These are phyloP conservation scores for Leptothorax acervorum DNA, from an alignment of 2,888 invertebrate species.

Conservation along the genomic window DNA sequence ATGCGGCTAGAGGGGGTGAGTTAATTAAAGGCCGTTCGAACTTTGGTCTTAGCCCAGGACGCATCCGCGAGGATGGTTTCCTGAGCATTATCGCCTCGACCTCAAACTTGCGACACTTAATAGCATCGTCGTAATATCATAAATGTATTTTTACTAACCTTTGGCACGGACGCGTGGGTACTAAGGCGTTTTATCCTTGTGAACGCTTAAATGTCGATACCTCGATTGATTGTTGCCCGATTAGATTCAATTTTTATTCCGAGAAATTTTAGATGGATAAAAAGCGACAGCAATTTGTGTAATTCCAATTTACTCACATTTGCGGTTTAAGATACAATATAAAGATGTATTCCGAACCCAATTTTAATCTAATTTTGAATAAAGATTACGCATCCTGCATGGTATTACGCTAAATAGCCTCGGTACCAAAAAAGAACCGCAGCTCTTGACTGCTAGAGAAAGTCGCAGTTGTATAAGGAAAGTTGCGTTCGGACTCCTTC, in stretches of 20 bases:
- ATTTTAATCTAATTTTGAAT: conserved; percentile 1
- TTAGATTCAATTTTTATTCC: not conserved
- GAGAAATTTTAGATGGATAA: not conserved
- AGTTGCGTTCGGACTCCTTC: conserved; percentile 59
- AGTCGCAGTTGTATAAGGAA: conserved; percentile 56
- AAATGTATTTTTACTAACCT: conserved; percentile 61
- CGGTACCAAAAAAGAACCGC: not conserved
- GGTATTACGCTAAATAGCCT: not conserved
- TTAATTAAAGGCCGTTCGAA: conserved; percentile 76
- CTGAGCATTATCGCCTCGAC: conserved; percentile 57
- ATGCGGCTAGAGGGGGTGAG: conserved; percentile 61
- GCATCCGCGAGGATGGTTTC: conserved; percentile 47
- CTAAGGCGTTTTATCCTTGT: not conserved
- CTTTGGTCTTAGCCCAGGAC: conserved; percentile 65
- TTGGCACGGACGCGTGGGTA: not conserved
- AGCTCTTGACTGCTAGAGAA: conserved; percentile 29
- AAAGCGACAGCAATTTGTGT: not conserved
- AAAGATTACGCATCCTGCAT: not conserved
- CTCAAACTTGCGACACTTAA: conserved; percentile 65
- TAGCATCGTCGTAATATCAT: conserved; percentile 51
- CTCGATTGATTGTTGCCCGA: not conserved
- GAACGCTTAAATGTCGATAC: not conserved
- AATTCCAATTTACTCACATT: not conserved
- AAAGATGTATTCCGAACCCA: not conserved
- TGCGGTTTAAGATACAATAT: not conserved